A percentile compares a stretch with the other conserved stretches of the same genome.
phyloP scores from a whole-genome alignment of 2,888 invertebrate species.

The Melanargia galathea region DNA sequence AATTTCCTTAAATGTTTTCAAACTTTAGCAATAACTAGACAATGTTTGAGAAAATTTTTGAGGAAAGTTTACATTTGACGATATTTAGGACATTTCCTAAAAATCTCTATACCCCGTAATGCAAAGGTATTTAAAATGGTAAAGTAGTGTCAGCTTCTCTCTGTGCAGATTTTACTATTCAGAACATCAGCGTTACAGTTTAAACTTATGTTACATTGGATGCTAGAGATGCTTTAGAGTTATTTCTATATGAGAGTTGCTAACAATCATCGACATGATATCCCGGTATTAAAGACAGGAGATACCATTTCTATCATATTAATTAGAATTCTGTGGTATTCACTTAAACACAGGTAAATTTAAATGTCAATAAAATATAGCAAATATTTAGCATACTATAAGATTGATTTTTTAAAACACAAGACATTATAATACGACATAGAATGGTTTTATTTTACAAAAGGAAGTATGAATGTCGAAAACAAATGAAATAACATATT shows the following conservation, averaged over 20 bases:
- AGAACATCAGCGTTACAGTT: no score
- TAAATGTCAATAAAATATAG: background rate
- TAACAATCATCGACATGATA: no score
- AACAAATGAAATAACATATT: background rate
- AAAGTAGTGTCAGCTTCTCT: no score
- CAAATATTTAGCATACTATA: slow-evolving; percentile 28
- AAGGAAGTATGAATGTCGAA: slow-evolving; percentile 13
- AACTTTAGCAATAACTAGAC: background rate
- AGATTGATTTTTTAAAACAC: slow-evolving; percentile 19
- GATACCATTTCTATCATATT: no score
- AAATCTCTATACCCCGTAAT: background rate
- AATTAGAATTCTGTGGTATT: no score
- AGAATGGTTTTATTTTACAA: slow-evolving; percentile 17
- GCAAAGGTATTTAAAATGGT: background rate
- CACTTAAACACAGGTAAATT: no score
- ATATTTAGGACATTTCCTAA: background rate
- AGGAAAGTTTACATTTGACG: no score
- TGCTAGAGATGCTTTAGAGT: no score
- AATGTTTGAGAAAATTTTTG: background rate
- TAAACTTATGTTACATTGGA: no score
- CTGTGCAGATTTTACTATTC: no score
- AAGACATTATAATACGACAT: slow-evolving; percentile 3
- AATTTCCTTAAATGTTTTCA: background rate
- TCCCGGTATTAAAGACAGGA: no score
- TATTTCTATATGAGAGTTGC: no score